Evolutionary conservation across 2,888 invertebrate species (phyloP).

Genomic region (Pinctada fucata): DNA sequence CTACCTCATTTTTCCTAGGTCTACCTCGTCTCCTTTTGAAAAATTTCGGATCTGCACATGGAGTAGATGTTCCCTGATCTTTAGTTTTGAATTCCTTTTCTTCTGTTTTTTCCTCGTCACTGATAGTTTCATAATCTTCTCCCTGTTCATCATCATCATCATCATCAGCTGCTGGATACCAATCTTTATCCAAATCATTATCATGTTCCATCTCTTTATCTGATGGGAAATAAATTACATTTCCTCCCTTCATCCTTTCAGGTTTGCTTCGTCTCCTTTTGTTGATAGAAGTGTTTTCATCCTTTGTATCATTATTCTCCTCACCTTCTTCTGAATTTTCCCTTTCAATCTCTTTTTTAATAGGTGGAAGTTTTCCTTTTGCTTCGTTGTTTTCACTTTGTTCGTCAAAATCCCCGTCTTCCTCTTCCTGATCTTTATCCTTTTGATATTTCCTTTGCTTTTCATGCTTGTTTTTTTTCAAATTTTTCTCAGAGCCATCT

Average conservation of each 20-base stretch:
- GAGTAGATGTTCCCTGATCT: neutral
- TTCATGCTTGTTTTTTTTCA: neutral
- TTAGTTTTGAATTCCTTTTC: neutral
- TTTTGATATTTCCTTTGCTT: neutral
- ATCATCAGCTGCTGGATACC: neutral
- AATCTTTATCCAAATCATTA: constrained; percentile 1
- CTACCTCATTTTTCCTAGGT: neutral
- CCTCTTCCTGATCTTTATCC: neutral
- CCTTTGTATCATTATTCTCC: neutral
- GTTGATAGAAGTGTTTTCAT: neutral
- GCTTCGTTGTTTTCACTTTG: neutral
- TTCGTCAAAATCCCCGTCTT: constrained; percentile 9
- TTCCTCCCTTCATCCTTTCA: neutral
- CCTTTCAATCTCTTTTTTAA: neutral
- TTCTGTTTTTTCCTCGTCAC: neutral
- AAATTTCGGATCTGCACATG: neutral
- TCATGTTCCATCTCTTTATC: neutral
- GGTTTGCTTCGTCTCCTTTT: constrained; percentile 14
- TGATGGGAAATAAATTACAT: neutral
- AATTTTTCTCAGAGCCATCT: constrained; percentile 9
- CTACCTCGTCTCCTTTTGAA: neutral
- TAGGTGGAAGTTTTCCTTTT: neutral
- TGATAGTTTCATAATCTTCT: constrained; percentile 6
- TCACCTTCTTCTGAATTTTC: neutral
- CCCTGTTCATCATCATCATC: neutral